These are phyloP conservation scores for Clavelina lepadiformis DNA, from an alignment of 23 tunicate genomes.

Conservation along the genomic window DNA sequence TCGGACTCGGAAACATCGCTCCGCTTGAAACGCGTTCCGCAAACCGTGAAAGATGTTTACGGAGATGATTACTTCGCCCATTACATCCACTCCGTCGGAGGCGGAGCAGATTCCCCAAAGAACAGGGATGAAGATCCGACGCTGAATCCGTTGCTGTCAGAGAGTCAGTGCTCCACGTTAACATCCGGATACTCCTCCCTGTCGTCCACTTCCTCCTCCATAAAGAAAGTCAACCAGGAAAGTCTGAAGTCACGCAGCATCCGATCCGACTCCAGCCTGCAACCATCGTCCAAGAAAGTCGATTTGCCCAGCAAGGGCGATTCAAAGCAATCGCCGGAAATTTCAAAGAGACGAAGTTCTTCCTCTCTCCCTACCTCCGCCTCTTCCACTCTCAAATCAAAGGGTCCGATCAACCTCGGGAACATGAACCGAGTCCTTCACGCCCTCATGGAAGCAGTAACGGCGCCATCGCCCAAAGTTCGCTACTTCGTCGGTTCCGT, in stretches of 20 bases:
- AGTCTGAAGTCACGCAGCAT: conserved; percentile 5
- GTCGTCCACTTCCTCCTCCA: conserved; percentile 23
- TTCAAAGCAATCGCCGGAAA: not conserved
- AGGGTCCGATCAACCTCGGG: conserved; percentile 34
- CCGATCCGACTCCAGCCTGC: not conserved
- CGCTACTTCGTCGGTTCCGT: conserved; percentile 88
- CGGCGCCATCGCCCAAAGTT: conserved; percentile 69
- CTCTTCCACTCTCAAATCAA: conserved; percentile 48
- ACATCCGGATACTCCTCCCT: conserved; percentile 64
- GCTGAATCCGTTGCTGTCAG: not conserved
- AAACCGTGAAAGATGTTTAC: conserved; percentile 48
- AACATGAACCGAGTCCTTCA: conserved; percentile 79
- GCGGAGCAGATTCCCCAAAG: conserved; percentile 4
- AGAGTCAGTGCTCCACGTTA: conserved; percentile 27
- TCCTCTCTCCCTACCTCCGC: conserved; percentile 19
- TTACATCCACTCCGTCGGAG: conserved; percentile 57
- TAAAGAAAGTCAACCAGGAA: conserved; percentile 1
- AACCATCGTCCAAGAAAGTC: not conserved
- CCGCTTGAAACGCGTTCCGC: conserved; percentile 50
- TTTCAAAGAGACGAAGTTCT: conserved; percentile 7
- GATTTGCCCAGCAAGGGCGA: not conserved
- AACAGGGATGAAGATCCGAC: not conserved
- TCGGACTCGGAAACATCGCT: conserved; percentile 42
- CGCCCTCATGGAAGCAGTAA: conserved; percentile 84
- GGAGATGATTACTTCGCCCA: conserved; percentile 80